These are phyloP conservation scores for Brienomyrus longianalis DNA, from an alignment of 2,113 vertebrate species.

Conservation along the genomic window DNA sequence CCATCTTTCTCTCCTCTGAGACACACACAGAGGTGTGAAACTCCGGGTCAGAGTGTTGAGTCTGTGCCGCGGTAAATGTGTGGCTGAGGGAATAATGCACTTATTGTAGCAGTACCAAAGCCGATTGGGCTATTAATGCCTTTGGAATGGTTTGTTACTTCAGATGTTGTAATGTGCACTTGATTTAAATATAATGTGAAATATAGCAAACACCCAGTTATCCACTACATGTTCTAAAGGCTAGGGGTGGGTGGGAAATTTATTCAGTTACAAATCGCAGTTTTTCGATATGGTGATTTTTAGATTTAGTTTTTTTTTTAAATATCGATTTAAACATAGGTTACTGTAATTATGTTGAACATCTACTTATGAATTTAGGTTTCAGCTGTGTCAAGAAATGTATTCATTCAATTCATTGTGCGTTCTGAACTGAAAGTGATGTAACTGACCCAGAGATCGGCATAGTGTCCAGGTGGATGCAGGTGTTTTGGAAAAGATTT, in stretches of 20 bases:
- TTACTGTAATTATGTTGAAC: neutral
- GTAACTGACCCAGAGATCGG: neutral
- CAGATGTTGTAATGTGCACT: neutral
- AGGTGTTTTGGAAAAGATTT: neutral
- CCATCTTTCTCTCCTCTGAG: neutral
- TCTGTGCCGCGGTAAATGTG: neutral
- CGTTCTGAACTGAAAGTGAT: too few species aligned
- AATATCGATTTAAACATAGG: neutral
- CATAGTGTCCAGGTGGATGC: neutral
- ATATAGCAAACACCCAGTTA: neutral
- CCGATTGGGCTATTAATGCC: neutral
- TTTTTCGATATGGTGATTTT: neutral
- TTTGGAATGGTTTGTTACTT: neutral
- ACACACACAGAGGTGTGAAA: neutral
- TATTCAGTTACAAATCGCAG: neutral
- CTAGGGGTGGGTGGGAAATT: neutral
- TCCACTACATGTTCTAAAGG: neutral
- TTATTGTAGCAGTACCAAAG: neutral
- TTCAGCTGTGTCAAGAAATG: neutral
- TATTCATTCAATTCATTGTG: neutral
- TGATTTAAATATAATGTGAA: neutral
- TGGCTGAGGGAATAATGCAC: neutral
- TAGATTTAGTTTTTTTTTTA: neutral
- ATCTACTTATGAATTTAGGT: neutral
- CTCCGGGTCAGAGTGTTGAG: neutral